These are phyloP conservation scores for Cyrtonyx montezumae DNA, from an alignment of 2,113 vertebrate species.

Conservation along the genomic window DNA sequence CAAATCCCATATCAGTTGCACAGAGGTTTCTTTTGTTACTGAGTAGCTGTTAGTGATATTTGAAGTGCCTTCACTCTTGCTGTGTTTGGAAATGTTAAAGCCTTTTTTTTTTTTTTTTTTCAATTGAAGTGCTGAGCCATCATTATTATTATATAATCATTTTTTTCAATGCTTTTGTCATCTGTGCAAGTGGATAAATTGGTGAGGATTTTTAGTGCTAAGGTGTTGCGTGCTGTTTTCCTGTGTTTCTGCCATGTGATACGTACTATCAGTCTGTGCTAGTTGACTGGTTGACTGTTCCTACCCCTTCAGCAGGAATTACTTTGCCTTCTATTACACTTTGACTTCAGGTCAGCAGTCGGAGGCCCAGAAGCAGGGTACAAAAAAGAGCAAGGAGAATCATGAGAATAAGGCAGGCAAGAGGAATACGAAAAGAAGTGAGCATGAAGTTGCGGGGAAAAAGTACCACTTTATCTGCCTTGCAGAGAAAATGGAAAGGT, in stretches of 20 bases:
- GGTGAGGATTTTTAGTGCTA: background rate
- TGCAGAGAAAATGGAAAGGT: background rate
- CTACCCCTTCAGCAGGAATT: background rate
- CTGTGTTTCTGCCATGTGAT: background rate
- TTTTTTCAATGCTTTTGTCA: background rate
- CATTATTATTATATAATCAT: background rate
- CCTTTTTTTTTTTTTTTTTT: background rate
- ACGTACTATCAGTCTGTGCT: background rate
- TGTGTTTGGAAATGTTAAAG: background rate
- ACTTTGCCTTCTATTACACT: background rate
- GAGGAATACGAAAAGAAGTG: background rate
- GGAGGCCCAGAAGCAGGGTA: background rate
- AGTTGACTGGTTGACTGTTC: background rate
- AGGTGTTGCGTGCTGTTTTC: background rate
- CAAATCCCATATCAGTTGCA: rapidly evolving
- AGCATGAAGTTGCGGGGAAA: background rate
- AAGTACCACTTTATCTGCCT: background rate
- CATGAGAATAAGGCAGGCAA: background rate
- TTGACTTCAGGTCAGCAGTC: background rate
- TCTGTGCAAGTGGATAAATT: background rate
- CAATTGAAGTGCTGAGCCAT: background rate
- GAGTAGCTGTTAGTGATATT: background rate
- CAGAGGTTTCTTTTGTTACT: background rate
- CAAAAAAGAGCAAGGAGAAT: background rate
- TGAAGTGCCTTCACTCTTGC: background rate